phyloP scores from a whole-genome alignment of 2,888 invertebrate genomes.

The Microdon myrmicae region DNA sequence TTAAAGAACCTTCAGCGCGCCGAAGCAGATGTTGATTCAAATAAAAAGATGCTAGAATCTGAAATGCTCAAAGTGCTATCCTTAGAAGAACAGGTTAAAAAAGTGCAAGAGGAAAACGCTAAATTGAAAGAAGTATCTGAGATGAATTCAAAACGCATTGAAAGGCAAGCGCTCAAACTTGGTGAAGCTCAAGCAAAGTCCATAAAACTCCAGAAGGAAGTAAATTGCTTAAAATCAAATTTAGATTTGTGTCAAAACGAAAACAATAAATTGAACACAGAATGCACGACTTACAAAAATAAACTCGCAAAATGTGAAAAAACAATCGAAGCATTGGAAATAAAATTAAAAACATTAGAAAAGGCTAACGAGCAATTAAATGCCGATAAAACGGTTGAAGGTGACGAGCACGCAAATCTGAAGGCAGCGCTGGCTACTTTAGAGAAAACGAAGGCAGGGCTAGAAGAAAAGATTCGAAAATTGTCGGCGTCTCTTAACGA shows the following conservation, averaged over 20 bases:
- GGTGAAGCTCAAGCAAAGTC: constrained; percentile 56
- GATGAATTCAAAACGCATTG: constrained; percentile 54
- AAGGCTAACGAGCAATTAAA: constrained; percentile 38
- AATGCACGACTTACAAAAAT: constrained; percentile 53
- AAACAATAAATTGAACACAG: constrained; percentile 48
- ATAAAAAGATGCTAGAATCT: constrained; percentile 53
- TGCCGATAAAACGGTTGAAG: constrained; percentile 53
- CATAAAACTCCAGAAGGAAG: constrained; percentile 55
- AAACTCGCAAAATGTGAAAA: constrained; percentile 51
- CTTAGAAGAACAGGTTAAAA: constrained; percentile 31
- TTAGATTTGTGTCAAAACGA: constrained; percentile 52
- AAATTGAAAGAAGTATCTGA: constrained; percentile 52
- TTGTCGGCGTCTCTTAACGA: constrained; percentile 45
- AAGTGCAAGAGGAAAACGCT: constrained; percentile 49
- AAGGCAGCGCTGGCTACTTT: constrained; percentile 53
- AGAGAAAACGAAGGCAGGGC: constrained; percentile 54
- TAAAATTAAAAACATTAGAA: constrained; percentile 52
- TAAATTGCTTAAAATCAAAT: constrained; percentile 34
- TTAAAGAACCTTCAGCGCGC: constrained; percentile 49
- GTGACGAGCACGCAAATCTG: constrained; percentile 52
- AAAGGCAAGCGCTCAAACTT: constrained; percentile 56
- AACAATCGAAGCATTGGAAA: constrained; percentile 51
- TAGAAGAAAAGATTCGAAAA: constrained; percentile 55
- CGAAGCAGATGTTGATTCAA: constrained; percentile 48
- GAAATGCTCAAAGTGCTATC: constrained; percentile 41